Evolutionary conservation across 2,797 vertebrate species (phyloP).

Genomic region (Ptychadena robeensis): DNA sequence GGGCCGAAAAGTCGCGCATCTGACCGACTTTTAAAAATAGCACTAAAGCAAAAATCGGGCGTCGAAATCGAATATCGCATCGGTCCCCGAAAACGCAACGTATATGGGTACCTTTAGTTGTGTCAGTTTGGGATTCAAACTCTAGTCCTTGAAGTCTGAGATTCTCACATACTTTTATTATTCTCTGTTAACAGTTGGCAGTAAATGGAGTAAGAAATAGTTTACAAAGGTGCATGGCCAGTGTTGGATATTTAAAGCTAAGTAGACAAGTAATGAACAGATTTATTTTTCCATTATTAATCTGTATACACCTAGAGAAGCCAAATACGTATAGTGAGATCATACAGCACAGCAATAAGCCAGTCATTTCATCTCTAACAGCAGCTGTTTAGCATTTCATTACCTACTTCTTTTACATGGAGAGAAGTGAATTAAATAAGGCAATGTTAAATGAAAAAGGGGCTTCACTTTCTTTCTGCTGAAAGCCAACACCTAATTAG

Average conservation of each 20-base stretch:
- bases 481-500: constrained; percentile 75
- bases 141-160: too few species aligned
- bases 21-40: too few species aligned
- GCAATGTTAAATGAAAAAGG: constrained; percentile 72
- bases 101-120: too few species aligned
- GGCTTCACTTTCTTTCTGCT: constrained; percentile 66
- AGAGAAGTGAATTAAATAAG: constrained; percentile 71
- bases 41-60: too few species aligned
- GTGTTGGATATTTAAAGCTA: background rate
- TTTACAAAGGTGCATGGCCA: background rate
- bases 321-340: constrained; percentile 20
- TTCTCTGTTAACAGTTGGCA: too few species aligned
- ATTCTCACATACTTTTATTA: too few species aligned
- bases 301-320: background rate
- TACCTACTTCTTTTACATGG: constrained; percentile 73
- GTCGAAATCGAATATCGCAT: too few species aligned
- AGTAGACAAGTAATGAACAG: background rate
- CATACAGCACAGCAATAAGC: constrained; percentile 42
- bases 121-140: too few species aligned
- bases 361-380: constrained; percentile 64
- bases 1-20: too few species aligned
- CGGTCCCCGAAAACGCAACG: too few species aligned
- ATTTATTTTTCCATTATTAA: constrained; percentile 3
- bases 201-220: too few species aligned
- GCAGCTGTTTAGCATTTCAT: constrained; percentile 71